Evolutionary conservation across 2,888 invertebrate species (phyloP).

Genomic region (Rhagonycha fulva): DNA sequence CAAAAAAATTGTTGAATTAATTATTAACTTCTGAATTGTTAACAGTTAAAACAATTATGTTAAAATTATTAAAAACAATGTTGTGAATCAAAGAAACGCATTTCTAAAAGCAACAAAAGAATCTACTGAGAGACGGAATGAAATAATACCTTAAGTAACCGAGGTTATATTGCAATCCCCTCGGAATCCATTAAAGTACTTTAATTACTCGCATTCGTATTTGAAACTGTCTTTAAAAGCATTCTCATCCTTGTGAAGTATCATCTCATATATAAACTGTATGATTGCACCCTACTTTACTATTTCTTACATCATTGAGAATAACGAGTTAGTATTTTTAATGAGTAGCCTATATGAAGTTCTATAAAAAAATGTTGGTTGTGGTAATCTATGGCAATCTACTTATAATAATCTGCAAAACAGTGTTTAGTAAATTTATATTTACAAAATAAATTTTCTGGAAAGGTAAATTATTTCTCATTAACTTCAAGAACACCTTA

Average conservation of each 20-base stretch:
- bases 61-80: neutral
- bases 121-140: conserved; percentile 9
- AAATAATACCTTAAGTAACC: conserved; percentile 22
- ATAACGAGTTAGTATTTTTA: neutral
- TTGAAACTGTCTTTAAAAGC: conserved; percentile 18
- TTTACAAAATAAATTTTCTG: neutral
- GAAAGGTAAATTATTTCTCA: neutral
- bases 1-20: no score
- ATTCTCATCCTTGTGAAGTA: conserved; percentile 12
- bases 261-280: conserved; percentile 6
- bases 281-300: neutral
- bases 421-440: neutral
- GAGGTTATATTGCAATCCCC: conserved; percentile 18
- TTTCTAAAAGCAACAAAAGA: conserved; percentile 10
- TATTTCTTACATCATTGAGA: neutral
- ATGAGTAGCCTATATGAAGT: neutral
- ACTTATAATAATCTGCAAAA: neutral
- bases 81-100: neutral
- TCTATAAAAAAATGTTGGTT: neutral
- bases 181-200: conserved; percentile 21
- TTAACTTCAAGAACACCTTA: neutral
- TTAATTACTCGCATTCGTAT: conserved; percentile 21
- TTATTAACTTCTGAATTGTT: neutral
- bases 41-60: neutral
- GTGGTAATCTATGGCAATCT: neutral